Percentiles rank a stretch among this genome's conserved stretches.
These are phyloP conservation scores for Thymallus thymallus DNA, from an alignment of 2,113 vertebrate species.

Conservation along the genomic window DNA sequence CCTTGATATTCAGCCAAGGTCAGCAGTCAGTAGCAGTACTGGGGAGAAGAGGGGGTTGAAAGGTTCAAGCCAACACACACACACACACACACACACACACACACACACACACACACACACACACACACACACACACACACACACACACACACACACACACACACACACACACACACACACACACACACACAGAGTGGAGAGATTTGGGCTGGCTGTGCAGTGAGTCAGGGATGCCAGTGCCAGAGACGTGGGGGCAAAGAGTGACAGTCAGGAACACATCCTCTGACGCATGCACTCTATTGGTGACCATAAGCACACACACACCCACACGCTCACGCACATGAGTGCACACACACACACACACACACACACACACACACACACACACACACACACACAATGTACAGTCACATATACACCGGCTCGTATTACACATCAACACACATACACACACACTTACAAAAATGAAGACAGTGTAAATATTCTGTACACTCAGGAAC, in stretches of 20 bases:
- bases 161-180: background rate
- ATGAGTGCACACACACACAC: slow-evolving; percentile 3
- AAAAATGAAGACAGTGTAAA: background rate
- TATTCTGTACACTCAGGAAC: too few relatives aligned
- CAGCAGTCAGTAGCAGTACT: slow-evolving; percentile 59
- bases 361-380: slow-evolving; percentile 14
- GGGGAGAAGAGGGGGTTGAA: slow-evolving; percentile 56
- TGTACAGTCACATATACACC: background rate
- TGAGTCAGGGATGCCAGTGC: slow-evolving; percentile 29
- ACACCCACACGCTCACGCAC: background rate
- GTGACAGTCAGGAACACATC: slow-evolving; percentile 38
- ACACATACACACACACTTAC: background rate
- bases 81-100: background rate
- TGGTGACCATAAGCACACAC: slow-evolving; percentile 27
- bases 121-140: background rate
- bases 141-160: background rate
- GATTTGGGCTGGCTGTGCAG: slow-evolving; percentile 8
- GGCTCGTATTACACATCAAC: background rate
- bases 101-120: background rate
- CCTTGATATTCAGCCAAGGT: slow-evolving; percentile 63
- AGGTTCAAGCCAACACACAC: slow-evolving; percentile 54
- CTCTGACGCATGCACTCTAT: slow-evolving; percentile 14
- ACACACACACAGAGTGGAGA: slow-evolving; percentile 21
- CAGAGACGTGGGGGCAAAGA: slow-evolving; percentile 32
- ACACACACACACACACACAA: slow-evolving; percentile 17